Conservation (phyloP, 1,140 invertebrate species). For the Zaprionus taronus region DNA sequence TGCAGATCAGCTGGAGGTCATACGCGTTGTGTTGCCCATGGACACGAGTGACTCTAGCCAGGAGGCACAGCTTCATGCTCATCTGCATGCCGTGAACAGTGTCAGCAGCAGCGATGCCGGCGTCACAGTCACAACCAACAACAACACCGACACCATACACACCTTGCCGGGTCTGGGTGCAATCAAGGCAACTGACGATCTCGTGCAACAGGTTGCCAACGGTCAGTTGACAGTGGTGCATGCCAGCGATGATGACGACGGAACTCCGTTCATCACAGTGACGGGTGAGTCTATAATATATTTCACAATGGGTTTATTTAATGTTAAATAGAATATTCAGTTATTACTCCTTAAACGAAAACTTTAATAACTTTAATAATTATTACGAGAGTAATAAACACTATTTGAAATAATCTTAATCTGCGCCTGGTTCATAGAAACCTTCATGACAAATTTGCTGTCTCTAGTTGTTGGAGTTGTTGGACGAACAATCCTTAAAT, state of each 20-base stretch:
- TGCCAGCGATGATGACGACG: slow-evolving; percentile 67
- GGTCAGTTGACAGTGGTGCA: slow-evolving; percentile 80
- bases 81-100: slow-evolving; percentile 63
- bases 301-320: neutral
- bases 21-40: slow-evolving; percentile 80
- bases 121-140: slow-evolving; percentile 44
- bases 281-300: slow-evolving; percentile 67
- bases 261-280: slow-evolving; percentile 77
- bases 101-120: slow-evolving; percentile 47
- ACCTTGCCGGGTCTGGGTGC: slow-evolving; percentile 61
- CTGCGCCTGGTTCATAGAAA: neutral
- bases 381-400: too few species aligned
- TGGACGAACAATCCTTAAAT: too few species aligned
- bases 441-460: neutral
- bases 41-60: slow-evolving; percentile 79
- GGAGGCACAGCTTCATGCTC: slow-evolving; percentile 65
- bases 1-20: slow-evolving; percentile 67
- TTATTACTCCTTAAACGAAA: too few species aligned
- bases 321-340: too few species aligned
- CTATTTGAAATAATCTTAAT: too few species aligned
- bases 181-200: slow-evolving; percentile 68
- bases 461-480: neutral
- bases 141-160: slow-evolving; percentile 55
- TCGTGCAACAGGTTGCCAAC: slow-evolving; percentile 77
- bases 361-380: too few species aligned